Base-by-base conservation (phyloP, 2,113 vertebrate species). In the Leuciscus idus region DNA sequence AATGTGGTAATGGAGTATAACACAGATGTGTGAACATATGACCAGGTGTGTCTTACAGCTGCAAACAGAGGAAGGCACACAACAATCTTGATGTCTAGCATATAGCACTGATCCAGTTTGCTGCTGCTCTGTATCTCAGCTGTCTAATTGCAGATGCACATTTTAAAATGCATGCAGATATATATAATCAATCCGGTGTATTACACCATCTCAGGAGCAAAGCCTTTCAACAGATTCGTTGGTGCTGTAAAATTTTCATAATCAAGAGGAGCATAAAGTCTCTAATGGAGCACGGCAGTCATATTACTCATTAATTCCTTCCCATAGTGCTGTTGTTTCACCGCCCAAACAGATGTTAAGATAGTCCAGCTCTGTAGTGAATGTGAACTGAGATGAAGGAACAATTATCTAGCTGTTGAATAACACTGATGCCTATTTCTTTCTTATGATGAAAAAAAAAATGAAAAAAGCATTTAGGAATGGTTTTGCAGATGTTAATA, bases 261-360 rank as follows among this genome's bases (percentile, higher is more conserved):
- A 84, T 62, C 66, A 85, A 39, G 68, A 81, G 62, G n/a, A 64
- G 62, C 81, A 52, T 68, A 50, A 76, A 79, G 36, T 61, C 68
- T 50, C 11, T 66, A 48, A 70, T 80, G 55, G n/a, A 81, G 57
- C 76, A 87, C 62, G 52, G 83, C 61, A 82, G 72, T 78, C 26
- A 57, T 46, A 85, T 85, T 85, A 57, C 66, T 83, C 26, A 85
- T 89, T 80, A 80, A 89, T 74, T 79, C 64, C 39, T 62, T 86
- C 75, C 68, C 55, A 64, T 62, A 66, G 55, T 81, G 43, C 66
- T 57, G 83, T 55, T 72, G 66, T 84, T 85, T 88, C 59, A 81
- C 75, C 77, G 17, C 80, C 84, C 79, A 46, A 72, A 73, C 88
- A 89, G 86, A 83, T 87, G 80, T 80, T 87, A 57, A 43, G 59